phyloP scores from a whole-genome alignment of 2,888 invertebrate species.

The Hydrotaea cyrtoneurina region DNA sequence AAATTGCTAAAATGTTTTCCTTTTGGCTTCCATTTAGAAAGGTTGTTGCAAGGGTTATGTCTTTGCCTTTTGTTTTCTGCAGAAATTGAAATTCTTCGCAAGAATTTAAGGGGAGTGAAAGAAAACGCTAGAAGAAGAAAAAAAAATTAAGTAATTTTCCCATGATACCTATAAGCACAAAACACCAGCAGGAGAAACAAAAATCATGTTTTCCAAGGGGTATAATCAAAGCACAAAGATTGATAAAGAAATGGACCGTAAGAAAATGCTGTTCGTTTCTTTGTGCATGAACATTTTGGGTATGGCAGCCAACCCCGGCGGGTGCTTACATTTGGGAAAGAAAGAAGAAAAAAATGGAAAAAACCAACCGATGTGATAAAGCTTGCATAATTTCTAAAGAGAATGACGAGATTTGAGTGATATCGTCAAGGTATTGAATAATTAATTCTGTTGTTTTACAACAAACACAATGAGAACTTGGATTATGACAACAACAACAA shows the following conservation, averaged over 20 bases:
- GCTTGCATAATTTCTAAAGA: not conserved
- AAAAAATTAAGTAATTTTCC: constrained; percentile 58
- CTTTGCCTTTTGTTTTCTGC: constrained; percentile 26
- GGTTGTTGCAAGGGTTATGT: constrained; percentile 46
- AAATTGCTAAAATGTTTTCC: constrained; percentile 69
- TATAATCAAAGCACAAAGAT: constrained; percentile 53
- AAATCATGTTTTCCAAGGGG: constrained; percentile 44
- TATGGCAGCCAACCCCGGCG: not conserved
- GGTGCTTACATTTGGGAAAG: not conserved
- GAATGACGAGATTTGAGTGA: not conserved
- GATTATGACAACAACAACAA: no score
- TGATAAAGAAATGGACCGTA: constrained; percentile 45
- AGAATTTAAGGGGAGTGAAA: no score
- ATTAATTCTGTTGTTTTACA: not conserved
- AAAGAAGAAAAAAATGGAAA: not conserved
- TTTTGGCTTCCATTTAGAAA: not conserved
- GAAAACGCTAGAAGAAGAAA: constrained; percentile 29
- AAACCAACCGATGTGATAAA: not conserved
- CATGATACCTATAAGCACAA: constrained; percentile 2
- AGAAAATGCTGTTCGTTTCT: not conserved
- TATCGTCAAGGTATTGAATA: not conserved
- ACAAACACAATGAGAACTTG: no score
- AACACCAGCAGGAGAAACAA: not conserved
- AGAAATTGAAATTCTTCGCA: constrained; percentile 23
- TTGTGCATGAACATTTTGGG: not conserved